Base-by-base conservation (phyloP, 2,113 vertebrate genomes). In the Suricata suricatta region DNA sequence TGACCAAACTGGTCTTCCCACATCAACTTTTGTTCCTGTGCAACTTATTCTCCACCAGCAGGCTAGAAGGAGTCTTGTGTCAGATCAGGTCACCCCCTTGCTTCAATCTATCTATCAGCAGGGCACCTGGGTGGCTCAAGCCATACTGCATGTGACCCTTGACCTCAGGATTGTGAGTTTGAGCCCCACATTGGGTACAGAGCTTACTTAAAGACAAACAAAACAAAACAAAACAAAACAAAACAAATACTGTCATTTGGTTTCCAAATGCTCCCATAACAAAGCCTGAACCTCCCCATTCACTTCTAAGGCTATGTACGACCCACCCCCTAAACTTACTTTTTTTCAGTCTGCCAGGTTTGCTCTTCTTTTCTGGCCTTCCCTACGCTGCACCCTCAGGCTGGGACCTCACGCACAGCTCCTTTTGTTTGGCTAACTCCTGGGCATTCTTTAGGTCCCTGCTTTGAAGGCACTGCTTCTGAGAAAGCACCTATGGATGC, bases 391-490 rank as follows among this genome's bases (percentile, higher is more conserved):
- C 44, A 2, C 19, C 47, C 15, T 27, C 33, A 31, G 41, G 27
- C 27, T 7, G 31, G 38, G 31, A 38, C 19, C 14, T 15, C 33
- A 21, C 1, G 0, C 10, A 77, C 0, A 15, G 35, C 5, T 17
- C 47, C 1, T 47, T 3, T 5, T 71, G 33, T 38, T 60, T 4
- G 41, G 6, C 2, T 0, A 44, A 81, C 25, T 15, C 27, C 3
- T 0, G 2, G 27, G n/a, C 21, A 38, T 41, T 23, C 41, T 77
- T 29, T 2, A 23, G 44, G 69, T 29, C 52, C 27, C 11, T 25
- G 57, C 33, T 80, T 33, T 50, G 33, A 83, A 79, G 68, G 29
- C 29, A 50, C 38, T 10, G 57, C 15, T 54, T 38, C 76, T 57
- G 35, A 85, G 50, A 33, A 57, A 57, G 21, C 0, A 12, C 25